Conservation (phyloP, 2,888 invertebrate species). For the Conchocele bisecta region DNA sequence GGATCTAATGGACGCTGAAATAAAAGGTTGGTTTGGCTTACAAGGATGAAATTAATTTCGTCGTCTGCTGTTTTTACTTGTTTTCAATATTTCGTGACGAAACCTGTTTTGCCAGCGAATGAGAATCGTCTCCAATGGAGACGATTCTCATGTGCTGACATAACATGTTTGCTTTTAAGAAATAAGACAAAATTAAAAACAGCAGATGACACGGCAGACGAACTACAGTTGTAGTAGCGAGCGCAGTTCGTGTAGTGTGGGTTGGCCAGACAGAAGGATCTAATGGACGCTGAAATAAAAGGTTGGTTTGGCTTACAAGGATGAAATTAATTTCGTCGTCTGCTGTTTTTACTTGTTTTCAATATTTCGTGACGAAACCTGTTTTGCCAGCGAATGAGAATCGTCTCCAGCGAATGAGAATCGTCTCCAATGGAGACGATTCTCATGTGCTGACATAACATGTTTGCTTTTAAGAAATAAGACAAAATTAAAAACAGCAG, state of each 20-base stretch:
- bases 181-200: background rate
- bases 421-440: too few relatives aligned
- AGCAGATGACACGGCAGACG: background rate
- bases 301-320: too few relatives aligned
- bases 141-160: background rate
- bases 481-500: too few relatives aligned
- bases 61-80: too few relatives aligned
- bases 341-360: too few relatives aligned
- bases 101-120: too few relatives aligned
- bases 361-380: too few relatives aligned
- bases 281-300: slow-evolving; percentile 48
- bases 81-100: background rate
- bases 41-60: background rate
- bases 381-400: too few relatives aligned
- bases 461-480: too few relatives aligned
- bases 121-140: background rate
- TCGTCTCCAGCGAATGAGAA: too few relatives aligned
- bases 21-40: background rate
- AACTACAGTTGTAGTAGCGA: slow-evolving; percentile 59
- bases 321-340: too few relatives aligned
- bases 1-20: slow-evolving; percentile 63
- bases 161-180: background rate
- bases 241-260: slow-evolving; percentile 60
- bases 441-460: too few relatives aligned
- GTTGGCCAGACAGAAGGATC: slow-evolving; percentile 41